These are phyloP conservation scores for Pangasius mekongensis DNA, from an alignment of 2,797 vertebrate species.

Conservation along the genomic window DNA sequence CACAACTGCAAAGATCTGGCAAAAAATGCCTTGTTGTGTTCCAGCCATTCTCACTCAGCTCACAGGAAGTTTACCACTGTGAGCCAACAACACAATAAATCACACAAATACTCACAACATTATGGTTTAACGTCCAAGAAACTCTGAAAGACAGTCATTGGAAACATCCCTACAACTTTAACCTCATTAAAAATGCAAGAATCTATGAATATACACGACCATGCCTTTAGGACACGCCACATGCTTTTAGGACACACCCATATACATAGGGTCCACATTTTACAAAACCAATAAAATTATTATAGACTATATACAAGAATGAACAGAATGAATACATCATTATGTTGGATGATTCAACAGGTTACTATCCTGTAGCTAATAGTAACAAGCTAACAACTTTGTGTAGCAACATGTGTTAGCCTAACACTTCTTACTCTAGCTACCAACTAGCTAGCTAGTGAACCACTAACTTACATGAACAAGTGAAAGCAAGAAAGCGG, in stretches of 20 bases:
- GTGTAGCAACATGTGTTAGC: background rate
- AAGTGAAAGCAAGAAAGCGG: background rate
- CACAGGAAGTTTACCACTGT: slow-evolving; percentile 10
- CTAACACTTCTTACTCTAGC: background rate
- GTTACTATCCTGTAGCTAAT: background rate
- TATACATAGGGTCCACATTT: background rate
- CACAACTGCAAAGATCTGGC: slow-evolving; percentile 29
- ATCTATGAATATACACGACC: background rate
- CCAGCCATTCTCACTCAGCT: slow-evolving; percentile 15
- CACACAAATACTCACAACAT: no score
- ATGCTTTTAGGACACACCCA: background rate
- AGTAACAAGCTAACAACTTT: background rate
- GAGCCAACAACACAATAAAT: background rate
- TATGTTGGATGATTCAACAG: background rate
- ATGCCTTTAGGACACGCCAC: background rate
- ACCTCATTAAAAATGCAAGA: background rate
- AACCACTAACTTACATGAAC: background rate
- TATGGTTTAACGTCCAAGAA: background rate
- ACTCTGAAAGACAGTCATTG: background rate
- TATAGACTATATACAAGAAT: background rate
- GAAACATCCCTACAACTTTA: background rate
- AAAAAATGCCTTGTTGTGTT: slow-evolving; percentile 12
- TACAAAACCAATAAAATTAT: background rate
- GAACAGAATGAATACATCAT: background rate
- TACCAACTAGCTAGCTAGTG: background rate